phyloP scores from a whole-genome alignment of 2,797 vertebrate species.

The Anguilla obscura region DNA sequence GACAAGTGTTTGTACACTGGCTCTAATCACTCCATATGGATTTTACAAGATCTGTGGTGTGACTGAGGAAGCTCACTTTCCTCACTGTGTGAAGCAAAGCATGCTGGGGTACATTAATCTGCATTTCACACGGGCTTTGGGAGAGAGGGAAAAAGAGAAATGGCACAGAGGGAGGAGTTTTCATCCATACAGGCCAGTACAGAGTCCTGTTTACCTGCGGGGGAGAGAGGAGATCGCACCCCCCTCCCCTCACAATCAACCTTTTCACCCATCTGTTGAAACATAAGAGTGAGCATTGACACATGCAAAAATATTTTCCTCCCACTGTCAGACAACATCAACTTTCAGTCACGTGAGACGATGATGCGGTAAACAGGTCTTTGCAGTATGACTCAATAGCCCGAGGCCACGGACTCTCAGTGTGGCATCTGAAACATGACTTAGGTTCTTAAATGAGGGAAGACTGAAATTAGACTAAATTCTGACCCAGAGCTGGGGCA shows the following conservation, averaged over 20 bases:
- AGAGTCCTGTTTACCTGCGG: not conserved
- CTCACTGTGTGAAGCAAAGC: not conserved
- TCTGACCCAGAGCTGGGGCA: not conserved
- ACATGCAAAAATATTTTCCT: not conserved
- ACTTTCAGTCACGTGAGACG: not conserved
- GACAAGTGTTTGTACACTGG: constrained; percentile 25
- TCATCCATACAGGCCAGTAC: not conserved
- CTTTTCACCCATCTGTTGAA: not conserved
- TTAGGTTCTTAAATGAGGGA: not conserved
- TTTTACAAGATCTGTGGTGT: constrained; percentile 7
- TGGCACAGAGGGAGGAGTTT: not conserved
- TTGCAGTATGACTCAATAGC: not conserved
- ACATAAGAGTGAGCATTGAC: not conserved
- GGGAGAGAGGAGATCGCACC: not conserved
- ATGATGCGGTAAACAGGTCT: not conserved
- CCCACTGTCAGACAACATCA: not conserved
- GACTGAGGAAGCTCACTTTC: not conserved
- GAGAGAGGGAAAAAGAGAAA: not conserved
- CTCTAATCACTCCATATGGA: not conserved
- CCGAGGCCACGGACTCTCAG: not conserved
- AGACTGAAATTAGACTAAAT: constrained; percentile 30
- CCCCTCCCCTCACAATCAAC: not conserved
- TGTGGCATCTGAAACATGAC: not conserved
- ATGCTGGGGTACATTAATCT: constrained; percentile 9
- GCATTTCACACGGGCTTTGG: not conserved